These are phyloP conservation scores for Cancer borealis DNA, from an alignment of 2,888 invertebrate species.

Conservation along the genomic window DNA sequence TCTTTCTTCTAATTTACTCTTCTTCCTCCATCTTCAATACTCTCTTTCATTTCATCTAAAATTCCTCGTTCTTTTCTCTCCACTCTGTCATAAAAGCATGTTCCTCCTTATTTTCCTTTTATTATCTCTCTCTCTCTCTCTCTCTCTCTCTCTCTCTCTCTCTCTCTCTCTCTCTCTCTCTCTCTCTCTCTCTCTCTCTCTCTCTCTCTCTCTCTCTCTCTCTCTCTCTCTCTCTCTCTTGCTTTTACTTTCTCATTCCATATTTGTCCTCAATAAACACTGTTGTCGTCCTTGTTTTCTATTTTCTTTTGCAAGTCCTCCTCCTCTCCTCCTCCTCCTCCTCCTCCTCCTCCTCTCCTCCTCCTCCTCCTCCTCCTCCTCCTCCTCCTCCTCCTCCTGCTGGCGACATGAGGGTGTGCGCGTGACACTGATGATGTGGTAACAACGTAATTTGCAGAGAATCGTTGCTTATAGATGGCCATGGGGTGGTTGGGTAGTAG, in stretches of 20 bases:
- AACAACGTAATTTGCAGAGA: not conserved
- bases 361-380: not conserved
- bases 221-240: not conserved
- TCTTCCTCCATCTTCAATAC: not conserved
- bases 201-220: conserved; percentile 43
- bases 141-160: not conserved
- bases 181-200: conserved; percentile 32
- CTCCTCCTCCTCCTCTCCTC: not conserved
- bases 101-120: not conserved
- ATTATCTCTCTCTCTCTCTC: not conserved
- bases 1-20: not conserved
- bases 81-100: not conserved
- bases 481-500: not conserved
- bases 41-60: not conserved
- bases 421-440: not conserved
- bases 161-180: no score
- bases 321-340: not conserved
- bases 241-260: not conserved
- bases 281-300: not conserved
- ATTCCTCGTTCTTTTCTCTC: not conserved
- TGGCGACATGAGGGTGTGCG: not conserved
- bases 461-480: not conserved
- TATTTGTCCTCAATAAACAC: no score
- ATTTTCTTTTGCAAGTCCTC: not conserved
- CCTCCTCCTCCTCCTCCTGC: not conserved